A percentile compares a stretch with the other conserved stretches of the same genome.
Evolutionary conservation across 2,888 invertebrate genomes (phyloP).

Genomic region (Eremobia ochroleuca): DNA sequence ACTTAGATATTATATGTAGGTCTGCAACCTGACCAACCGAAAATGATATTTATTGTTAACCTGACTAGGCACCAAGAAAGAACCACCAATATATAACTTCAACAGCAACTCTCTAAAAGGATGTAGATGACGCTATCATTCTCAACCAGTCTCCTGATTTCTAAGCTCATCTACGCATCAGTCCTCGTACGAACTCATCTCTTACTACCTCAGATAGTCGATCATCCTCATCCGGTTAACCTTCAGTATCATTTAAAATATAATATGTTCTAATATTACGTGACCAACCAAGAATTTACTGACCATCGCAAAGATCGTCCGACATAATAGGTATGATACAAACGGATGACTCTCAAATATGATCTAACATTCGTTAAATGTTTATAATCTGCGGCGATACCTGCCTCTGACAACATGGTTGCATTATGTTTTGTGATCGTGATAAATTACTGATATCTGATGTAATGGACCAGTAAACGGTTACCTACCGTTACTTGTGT

Average conservation of each 20-base stretch:
- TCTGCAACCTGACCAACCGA: neutral
- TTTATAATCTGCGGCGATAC: conserved; percentile 35
- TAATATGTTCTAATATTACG: conserved; percentile 60
- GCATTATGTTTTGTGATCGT: conserved; percentile 47
- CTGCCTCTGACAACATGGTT: conserved; percentile 36
- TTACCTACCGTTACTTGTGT: conserved; percentile 8
- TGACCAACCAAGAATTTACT: conserved; percentile 60
- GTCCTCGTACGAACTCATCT: neutral
- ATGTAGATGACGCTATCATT: conserved; percentile 7
- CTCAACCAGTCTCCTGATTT: neutral
- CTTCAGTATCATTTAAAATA: conserved; percentile 54
- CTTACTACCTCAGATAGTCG: neutral
- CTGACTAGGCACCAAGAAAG: neutral
- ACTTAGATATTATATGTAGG: neutral
- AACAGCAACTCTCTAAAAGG: neutral
- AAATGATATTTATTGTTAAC: neutral
- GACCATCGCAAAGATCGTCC: conserved; percentile 37
- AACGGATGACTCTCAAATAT: neutral
- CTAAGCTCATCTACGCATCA: conserved; percentile 25
- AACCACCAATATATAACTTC: neutral
- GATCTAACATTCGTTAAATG: conserved; percentile 47
- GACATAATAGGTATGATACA: conserved; percentile 30
- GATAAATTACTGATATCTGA: conserved; percentile 50
- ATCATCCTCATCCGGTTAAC: conserved; percentile 36
- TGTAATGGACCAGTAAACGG: conserved; percentile 38